Evolutionary conservation across 1,140 invertebrate species (phyloP).

Genomic region (Elysia chlorotica): DNA sequence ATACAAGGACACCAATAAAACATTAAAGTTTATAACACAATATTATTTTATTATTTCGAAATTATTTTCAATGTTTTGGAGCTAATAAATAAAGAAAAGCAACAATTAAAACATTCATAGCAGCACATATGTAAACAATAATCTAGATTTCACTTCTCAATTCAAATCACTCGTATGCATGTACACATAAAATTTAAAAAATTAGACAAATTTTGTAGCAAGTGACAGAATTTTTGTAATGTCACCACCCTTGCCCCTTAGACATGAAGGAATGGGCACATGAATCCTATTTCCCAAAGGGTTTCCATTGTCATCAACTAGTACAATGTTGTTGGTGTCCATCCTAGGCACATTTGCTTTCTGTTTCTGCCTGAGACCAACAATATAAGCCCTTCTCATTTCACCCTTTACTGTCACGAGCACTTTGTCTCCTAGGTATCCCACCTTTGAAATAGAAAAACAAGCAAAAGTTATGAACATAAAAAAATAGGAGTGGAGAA

Average conservation of each 20-base stretch:
- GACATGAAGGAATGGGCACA: slow-evolving; percentile 89
- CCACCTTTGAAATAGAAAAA: too few species aligned
- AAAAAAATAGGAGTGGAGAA: too few species aligned
- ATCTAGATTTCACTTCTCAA: too few species aligned
- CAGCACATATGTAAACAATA: too few species aligned
- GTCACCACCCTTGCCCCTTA: slow-evolving; percentile 83
- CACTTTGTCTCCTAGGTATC: slow-evolving; percentile 73
- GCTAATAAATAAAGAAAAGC: too few species aligned
- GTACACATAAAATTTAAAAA: not conserved
- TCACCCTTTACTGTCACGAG: slow-evolving; percentile 95
- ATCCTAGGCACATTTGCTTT: slow-evolving; percentile 84
- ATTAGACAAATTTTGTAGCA: slow-evolving; percentile 89
- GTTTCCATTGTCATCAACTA: slow-evolving; percentile 92
- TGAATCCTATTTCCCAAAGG: slow-evolving; percentile 92
- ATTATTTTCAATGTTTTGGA: too few species aligned
- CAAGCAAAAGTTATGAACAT: too few species aligned
- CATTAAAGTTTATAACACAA: too few species aligned
- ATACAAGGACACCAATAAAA: too few species aligned
- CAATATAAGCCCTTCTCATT: slow-evolving; percentile 94
- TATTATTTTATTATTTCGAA: too few species aligned
- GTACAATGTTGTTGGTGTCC: slow-evolving; percentile 95
- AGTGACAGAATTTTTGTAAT: slow-evolving; percentile 94
- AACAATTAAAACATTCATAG: too few species aligned
- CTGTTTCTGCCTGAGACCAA: slow-evolving; percentile 85
- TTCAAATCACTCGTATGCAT: too few species aligned